These are phyloP conservation scores for Marronus borbonicus DNA, from an alignment of 2,888 invertebrate species.

Conservation along the genomic window DNA sequence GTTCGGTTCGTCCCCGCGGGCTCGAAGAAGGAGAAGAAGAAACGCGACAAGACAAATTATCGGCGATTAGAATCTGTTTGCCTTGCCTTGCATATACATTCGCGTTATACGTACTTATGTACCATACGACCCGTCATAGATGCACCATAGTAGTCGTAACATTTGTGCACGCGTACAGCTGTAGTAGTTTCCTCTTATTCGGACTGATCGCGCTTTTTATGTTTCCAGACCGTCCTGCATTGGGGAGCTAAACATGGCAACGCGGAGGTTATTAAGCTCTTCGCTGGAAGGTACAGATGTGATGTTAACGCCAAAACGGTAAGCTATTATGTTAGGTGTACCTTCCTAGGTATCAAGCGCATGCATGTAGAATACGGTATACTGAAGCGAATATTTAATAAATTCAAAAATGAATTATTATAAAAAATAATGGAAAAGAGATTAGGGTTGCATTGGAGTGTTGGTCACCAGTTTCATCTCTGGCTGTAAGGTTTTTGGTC, in stretches of 20 bases:
- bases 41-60: slow-evolving; percentile 52
- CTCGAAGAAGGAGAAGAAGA: slow-evolving; percentile 27
- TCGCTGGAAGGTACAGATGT: slow-evolving; percentile 90
- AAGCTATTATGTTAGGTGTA: slow-evolving; percentile 63
- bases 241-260: slow-evolving; percentile 98
- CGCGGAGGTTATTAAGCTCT: slow-evolving; percentile 90
- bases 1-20: slow-evolving; percentile 24
- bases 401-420: too few species aligned
- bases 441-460: too few species aligned
- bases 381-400: too few species aligned
- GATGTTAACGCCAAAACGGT: slow-evolving; percentile 92
- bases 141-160: background rate
- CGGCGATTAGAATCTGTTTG: slow-evolving; percentile 54
- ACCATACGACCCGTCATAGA: background rate
- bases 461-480: too few species aligned
- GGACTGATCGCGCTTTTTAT: slow-evolving; percentile 42
- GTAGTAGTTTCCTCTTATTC: background rate
- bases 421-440: too few species aligned
- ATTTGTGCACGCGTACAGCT: slow-evolving; percentile 4
- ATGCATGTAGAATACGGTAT: too few species aligned
- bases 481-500: too few species aligned
- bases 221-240: slow-evolving; percentile 89
- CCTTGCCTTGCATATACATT: slow-evolving; percentile 37
- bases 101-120: background rate
- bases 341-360: background rate